A percentile compares a stretch with the other conserved stretches of the same genome.
These are phyloP conservation scores for Tipula lateralis DNA, from an alignment of 2,888 invertebrate species.

Conservation along the genomic window DNA sequence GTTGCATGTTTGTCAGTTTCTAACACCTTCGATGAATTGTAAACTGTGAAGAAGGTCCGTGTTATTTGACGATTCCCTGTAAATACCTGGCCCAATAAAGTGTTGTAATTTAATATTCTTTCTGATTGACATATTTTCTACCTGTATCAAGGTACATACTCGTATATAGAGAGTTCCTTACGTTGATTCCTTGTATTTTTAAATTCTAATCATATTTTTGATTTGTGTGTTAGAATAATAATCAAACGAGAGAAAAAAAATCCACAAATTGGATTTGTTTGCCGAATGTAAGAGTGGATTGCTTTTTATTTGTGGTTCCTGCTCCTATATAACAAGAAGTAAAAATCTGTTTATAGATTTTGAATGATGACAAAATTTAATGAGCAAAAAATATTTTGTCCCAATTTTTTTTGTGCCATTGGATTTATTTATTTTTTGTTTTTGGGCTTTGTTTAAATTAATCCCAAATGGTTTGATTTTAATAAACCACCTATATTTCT, in stretches of 20 bases:
- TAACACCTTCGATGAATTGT: too few relatives aligned
- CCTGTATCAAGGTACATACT: background rate
- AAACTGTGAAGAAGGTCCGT: too few relatives aligned
- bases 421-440: background rate
- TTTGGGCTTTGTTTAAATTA: background rate
- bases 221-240: conserved; percentile 7
- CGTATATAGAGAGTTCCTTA: background rate
- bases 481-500: background rate
- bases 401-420: background rate
- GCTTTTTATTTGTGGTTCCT: background rate
- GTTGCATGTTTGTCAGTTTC: too few relatives aligned
- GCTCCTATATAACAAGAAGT: background rate
- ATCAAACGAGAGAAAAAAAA: background rate
- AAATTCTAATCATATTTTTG: conserved; percentile 11
- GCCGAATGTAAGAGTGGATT: background rate
- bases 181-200: background rate
- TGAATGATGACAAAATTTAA: background rate
- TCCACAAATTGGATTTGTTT: background rate
- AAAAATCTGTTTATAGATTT: background rate
- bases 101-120: background rate
- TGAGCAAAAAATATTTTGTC: background rate
- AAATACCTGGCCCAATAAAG: background rate
- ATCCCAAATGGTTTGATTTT: background rate
- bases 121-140: background rate
- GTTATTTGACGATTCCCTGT: too few relatives aligned